A percentile compares a stretch with the other conserved stretches of the same genome.
phyloP scores from a whole-genome alignment of 2,797 vertebrate genomes.

The Myripristis murdjan region DNA sequence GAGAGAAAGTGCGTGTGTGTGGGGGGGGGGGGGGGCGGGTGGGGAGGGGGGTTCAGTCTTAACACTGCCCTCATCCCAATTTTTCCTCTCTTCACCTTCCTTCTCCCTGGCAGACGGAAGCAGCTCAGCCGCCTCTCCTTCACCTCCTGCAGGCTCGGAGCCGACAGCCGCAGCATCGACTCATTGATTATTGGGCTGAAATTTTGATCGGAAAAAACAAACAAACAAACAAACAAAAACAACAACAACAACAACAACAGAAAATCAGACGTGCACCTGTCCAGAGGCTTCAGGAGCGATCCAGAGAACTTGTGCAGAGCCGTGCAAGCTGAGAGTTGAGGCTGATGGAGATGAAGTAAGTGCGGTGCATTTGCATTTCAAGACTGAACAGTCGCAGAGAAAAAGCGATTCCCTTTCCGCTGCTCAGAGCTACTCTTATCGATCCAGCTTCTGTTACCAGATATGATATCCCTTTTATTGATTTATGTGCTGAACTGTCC shows the following conservation, averaged over 20 bases:
- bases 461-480: too few species aligned
- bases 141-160: not conserved
- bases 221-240: too few species aligned
- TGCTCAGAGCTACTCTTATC: too few species aligned
- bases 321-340: not conserved
- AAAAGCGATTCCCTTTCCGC: too few species aligned
- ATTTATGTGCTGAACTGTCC: too few species aligned
- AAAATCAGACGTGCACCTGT: constrained; percentile 35
- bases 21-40: too few species aligned
- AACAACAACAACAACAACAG: too few species aligned
- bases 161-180: not conserved
- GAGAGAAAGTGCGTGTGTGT: too few species aligned
- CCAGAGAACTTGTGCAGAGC: not conserved
- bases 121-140: too few species aligned
- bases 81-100: constrained; percentile 59
- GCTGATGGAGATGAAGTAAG: constrained; percentile 66
- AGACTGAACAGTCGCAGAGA: too few species aligned
- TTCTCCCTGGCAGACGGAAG: constrained; percentile 30
- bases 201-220: not conserved
- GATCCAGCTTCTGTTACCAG: not conserved
- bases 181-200: not conserved
- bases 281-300: not conserved
- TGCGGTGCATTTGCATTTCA: not conserved
- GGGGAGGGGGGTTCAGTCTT: constrained; percentile 13
- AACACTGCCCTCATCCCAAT: constrained; percentile 50